These are phyloP conservation scores for Sebastolobus altivelis DNA, from an alignment of 2,797 vertebrate genomes.

Conservation along the genomic window DNA sequence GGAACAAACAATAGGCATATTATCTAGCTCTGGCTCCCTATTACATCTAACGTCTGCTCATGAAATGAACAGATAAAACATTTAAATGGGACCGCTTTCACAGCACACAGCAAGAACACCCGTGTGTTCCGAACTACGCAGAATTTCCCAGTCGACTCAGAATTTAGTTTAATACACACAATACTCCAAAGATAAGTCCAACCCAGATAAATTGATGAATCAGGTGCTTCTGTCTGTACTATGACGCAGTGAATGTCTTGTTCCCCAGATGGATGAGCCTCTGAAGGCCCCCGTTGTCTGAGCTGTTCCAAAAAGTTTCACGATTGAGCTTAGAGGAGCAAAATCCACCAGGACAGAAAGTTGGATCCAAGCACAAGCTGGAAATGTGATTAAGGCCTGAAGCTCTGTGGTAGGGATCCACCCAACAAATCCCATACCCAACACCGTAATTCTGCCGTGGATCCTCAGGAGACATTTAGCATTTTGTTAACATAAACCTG, in stretches of 20 bases:
- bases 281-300: conserved; percentile 35
- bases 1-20: conserved; percentile 48
- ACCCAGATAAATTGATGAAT: conserved; percentile 27
- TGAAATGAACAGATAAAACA: conserved; percentile 32
- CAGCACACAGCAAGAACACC: background rate
- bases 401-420: conserved; percentile 66
- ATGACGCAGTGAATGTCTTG: conserved; percentile 7
- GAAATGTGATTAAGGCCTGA: conserved; percentile 78
- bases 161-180: conserved; percentile 4
- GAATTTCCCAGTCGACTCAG: conserved; percentile 25
- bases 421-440: conserved; percentile 62
- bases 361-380: conserved; percentile 68
- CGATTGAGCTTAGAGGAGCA: conserved; percentile 49
- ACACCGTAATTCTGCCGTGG: conserved; percentile 56
- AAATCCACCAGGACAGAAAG: conserved; percentile 69
- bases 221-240: conserved; percentile 19
- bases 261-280: conserved; percentile 46
- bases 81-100: conserved; percentile 35
- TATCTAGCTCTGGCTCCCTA: conserved; percentile 24
- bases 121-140: background rate
- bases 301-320: conserved; percentile 48
- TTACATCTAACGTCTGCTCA: conserved; percentile 31
- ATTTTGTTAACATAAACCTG: conserved; percentile 83
- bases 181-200: conserved; percentile 22
- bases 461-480: conserved; percentile 76